Base-by-base conservation (phyloP, 1,140 invertebrate species). In the Bombus waltoni region DNA sequence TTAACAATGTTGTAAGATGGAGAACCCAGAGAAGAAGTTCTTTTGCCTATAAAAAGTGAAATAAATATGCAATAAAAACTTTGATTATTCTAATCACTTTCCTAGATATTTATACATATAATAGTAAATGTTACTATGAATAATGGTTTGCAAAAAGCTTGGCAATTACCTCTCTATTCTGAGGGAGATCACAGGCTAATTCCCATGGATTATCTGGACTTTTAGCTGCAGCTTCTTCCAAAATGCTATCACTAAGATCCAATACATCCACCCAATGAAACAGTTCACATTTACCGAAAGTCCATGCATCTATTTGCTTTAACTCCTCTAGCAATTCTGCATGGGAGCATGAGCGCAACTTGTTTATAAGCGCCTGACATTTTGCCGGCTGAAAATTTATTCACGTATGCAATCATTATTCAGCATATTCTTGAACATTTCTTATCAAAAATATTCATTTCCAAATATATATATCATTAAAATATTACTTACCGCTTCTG, bases 241-340 rank as follows among this genome's bases (percentile, higher is more conserved):
- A 95, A 87, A 98, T 97, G 78, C 96, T 96, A 95, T 98, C 98
- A 95, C 97, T 98, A 35, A 97, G 96, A 95, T 98, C 98, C 57
- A 99, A 95, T 10, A 98, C 97, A 96, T 98, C 97, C 78, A 98
- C 97, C 98, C 98, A 99, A 94, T 99, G 98, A 92, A 97, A 98
- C 22, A 99, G 95, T 95, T 99, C 98, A 95, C 98, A 98, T 96
- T 98, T 98, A 81, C 98, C 98, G 95, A 97, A 98, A 57, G 97
- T 98, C 98, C 98, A 98, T 53, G 97, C 97, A 91, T 98, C 97
- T 87, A 98, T 97, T 85, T 97, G 96, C 87, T 96, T 96, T 42
- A 98, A 93, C 93, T 98, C 97, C 80, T 96, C 96, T 2, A 97
- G 94, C 57, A 98, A 94, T 93, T 98, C 97, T 85, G 96, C 95